Evolutionary conservation across 2,888 invertebrate species (phyloP), one percentile per base, ranked within the genome.

Genomic region (Pharmacophagus antenor): DNA sequence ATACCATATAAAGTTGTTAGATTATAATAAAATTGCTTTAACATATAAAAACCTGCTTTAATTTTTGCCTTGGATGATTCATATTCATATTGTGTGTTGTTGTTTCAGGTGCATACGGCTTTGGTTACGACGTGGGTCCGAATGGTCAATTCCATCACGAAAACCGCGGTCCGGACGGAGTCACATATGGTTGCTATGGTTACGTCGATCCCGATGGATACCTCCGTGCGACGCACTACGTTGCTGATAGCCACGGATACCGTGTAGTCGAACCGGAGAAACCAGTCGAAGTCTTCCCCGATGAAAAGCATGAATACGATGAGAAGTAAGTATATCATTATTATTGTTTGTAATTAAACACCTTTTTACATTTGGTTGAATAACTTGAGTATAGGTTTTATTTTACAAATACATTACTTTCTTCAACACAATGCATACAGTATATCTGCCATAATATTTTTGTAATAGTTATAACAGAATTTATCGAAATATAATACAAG

Each of bases 171-270:
- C 94, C 94, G 0, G 95, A 95, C 70, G 94, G 94, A 20, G 94
- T 95, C 18, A 95, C 95, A 0, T 95, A 95, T 70, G 95, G 95
- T 65, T 95, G 95, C 78, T 95, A 95, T 70, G 95, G 95, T 25
- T 94, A 94, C 79, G 92, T 95, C 44, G 94, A 95, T 77, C 93
- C 94, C 0, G 92, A 93, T 51, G 92, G 92, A 41, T 89, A 90
- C 62, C 88, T 95, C 12, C 92, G 93, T 37, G 94, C 93, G 50
- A 95, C 95, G 22, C 95, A 95, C 82, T 95, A 95, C 76, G 92
- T 95, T 12, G 95, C 95, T 49, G 95, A 95, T 77, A 93, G 93
- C 62, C 94, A 94, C 85, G 95, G 95, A 18, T 95, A 95, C 78
- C 88, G 95, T 64, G 93, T 95, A 0, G 93, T 95, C 0, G 93